Conservation (phyloP, 1,140 invertebrate species). For the Drosophila ambigua region DNA sequence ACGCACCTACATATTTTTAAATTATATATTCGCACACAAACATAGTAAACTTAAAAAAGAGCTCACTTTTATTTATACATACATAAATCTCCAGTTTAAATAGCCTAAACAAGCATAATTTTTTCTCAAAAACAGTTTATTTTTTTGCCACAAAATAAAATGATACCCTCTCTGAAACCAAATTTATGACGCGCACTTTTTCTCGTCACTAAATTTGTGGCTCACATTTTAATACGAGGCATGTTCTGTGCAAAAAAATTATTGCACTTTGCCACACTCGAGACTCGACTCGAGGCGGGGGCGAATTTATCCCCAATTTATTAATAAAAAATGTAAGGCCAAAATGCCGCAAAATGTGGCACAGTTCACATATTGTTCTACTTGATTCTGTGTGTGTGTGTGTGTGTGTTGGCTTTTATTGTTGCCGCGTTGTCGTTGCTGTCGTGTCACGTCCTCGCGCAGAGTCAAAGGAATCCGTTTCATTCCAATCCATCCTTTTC, state of each 20-base stretch:
- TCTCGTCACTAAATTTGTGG: conserved; percentile 25
- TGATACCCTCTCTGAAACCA: no score
- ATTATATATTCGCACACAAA: no score
- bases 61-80: no score
- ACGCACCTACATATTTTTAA: no score
- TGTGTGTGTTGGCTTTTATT: conserved; percentile 2
- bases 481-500: not conserved
- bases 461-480: not conserved
- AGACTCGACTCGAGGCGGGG: no score
- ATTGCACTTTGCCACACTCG: conserved; percentile 17
- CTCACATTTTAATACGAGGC: conserved; percentile 9
- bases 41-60: no score
- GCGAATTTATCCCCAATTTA: not conserved
- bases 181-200: not conserved
- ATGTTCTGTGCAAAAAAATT: not conserved
- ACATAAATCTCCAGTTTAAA: no score
- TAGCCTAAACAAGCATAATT: no score
- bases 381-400: no score
- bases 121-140: no score
- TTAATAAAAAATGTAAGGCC: conserved; percentile 18
- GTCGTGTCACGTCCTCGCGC: conserved; percentile 21
- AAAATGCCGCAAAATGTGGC: conserved; percentile 8
- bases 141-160: no score
- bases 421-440: not conserved
- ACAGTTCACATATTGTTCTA: conserved; percentile 16